These are phyloP conservation scores for Tridacna crocea DNA, from an alignment of 2,888 invertebrate species.

Conservation along the genomic window DNA sequence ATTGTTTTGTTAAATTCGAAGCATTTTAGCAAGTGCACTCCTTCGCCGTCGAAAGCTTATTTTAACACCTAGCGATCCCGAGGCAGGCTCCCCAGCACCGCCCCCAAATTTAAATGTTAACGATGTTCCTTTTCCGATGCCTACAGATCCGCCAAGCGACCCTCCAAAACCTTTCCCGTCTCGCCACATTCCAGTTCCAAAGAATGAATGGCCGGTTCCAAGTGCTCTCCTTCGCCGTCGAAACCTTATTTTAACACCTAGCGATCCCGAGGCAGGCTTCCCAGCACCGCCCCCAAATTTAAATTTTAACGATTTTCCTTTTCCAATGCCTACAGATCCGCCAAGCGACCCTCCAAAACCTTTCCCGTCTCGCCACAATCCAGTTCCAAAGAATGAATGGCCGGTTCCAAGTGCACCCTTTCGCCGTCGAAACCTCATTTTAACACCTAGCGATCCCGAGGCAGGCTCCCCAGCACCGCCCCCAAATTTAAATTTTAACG, in stretches of 20 bases:
- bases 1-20: not conserved
- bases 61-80: not conserved
- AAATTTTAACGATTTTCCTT: not conserved
- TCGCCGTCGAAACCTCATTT: not conserved
- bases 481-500: not conserved
- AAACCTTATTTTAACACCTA: conserved; percentile 8
- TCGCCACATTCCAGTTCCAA: conserved; percentile 20
- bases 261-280: not conserved
- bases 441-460: not conserved
- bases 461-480: conserved; percentile 6
- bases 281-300: conserved; percentile 6
- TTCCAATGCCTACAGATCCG: not conserved
- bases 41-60: not conserved
- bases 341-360: conserved; percentile 14
- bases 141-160: not conserved
- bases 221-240: not conserved
- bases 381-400: conserved; percentile 12
- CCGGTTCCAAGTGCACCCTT: not conserved
- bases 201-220: conserved; percentile 11
- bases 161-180: conserved; percentile 17
- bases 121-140: not conserved
- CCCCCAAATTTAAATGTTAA: not conserved
- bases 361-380: conserved; percentile 12
- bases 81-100: not conserved
- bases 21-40: not conserved